Percentiles rank a stretch among this genome's conserved stretches.
Conservation (phyloP, 2,113 vertebrate species). For the Heloderma charlesbogerti region DNA sequence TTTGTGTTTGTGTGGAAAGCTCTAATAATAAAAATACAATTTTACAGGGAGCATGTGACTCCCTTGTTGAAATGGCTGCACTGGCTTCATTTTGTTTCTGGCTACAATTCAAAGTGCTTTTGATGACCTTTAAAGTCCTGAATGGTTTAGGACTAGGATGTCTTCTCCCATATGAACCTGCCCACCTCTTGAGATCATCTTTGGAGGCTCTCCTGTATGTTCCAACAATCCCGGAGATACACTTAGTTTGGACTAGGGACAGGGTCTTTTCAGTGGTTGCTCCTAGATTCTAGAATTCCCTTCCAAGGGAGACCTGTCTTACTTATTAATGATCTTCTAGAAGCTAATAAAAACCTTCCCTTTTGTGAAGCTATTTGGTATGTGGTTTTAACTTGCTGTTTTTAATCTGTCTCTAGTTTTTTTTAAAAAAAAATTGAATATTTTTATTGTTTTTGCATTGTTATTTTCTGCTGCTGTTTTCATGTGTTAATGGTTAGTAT, state of each 20-base stretch:
- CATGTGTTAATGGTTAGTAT: background rate
- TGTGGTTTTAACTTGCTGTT: background rate
- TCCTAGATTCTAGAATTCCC: background rate
- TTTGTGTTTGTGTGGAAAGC: no score
- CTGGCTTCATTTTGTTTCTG: background rate
- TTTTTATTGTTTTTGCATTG: background rate
- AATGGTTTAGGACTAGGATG: background rate
- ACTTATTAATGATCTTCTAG: background rate
- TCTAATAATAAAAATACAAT: no score
- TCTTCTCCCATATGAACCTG: no score
- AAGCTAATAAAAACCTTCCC: background rate
- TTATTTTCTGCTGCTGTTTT: background rate
- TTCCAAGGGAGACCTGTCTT: no score
- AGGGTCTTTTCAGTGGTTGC: background rate
- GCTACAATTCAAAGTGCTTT: background rate
- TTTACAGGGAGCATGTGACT: background rate
- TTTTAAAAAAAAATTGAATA: no score
- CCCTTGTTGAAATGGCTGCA: background rate
- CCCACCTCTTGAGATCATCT: background rate
- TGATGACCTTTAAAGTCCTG: background rate
- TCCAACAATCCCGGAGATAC: background rate
- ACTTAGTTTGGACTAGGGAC: background rate
- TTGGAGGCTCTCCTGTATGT: background rate
- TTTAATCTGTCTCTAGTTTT: no score
- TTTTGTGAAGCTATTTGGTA: background rate